Evolutionary conservation across 1,140 invertebrate species (phyloP).

Genomic region (Pogonomyrmex californicus): DNA sequence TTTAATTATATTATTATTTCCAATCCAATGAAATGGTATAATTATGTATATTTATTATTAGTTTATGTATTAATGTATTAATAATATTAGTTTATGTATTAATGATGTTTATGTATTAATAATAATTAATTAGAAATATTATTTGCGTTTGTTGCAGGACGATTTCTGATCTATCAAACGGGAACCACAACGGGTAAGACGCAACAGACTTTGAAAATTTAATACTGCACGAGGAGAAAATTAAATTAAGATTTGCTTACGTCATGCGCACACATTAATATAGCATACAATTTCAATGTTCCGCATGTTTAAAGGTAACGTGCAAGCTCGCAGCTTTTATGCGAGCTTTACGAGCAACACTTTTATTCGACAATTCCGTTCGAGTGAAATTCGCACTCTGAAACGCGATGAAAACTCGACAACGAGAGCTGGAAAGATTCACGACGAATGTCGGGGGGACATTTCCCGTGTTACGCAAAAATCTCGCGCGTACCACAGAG

Average conservation of each 20-base stretch:
- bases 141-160: conserved; percentile 77
- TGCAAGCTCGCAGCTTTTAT: neutral
- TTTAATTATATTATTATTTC: conserved; percentile 49
- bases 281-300: neutral
- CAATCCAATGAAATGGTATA: conserved; percentile 33
- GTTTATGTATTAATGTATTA: neutral
- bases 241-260: neutral
- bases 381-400: neutral
- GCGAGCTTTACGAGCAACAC: neutral
- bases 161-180: conserved; percentile 75
- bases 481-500: conserved; percentile 4
- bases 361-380: conserved; percentile 8
- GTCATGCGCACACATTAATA: neutral
- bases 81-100: too few species aligned
- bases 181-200: conserved; percentile 75
- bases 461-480: conserved; percentile 11
- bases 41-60: conserved; percentile 16
- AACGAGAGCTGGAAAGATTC: conserved; percentile 9
- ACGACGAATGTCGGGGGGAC: neutral
- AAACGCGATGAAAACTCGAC: neutral
- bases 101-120: too few species aligned
- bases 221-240: neutral
- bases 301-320: neutral
- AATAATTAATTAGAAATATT: neutral
- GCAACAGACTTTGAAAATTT: neutral